Conservation (phyloP, 2,113 vertebrate genomes). For the Hydrochoerus hydrochaeris region DNA sequence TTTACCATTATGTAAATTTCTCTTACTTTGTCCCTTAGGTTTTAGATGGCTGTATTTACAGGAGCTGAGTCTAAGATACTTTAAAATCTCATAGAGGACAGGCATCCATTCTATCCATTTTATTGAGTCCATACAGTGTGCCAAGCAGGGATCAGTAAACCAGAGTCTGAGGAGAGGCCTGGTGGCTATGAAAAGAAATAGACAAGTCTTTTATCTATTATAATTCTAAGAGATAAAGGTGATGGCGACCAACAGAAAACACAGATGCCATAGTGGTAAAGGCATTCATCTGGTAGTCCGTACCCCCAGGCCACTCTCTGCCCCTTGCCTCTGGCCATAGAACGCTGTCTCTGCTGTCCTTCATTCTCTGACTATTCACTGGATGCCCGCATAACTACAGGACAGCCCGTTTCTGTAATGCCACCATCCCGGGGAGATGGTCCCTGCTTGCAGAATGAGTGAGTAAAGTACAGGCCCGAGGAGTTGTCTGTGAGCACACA, state of each 20-base stretch:
- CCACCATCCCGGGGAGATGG: background rate
- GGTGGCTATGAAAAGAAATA: background rate
- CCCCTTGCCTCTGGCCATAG: background rate
- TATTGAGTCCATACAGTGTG: background rate
- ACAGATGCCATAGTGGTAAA: background rate
- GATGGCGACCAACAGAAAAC: accelerated
- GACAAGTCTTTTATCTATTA: background rate
- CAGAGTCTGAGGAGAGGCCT: background rate
- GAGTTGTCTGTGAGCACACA: background rate
- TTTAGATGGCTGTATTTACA: background rate
- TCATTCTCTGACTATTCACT: background rate
- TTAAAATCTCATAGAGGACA: background rate
- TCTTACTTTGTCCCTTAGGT: background rate
- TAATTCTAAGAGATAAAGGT: background rate
- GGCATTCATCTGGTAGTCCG: background rate
- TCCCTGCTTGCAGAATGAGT: background rate
- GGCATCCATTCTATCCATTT: background rate
- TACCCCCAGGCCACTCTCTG: background rate
- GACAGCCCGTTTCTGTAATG: background rate
- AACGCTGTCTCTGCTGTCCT: background rate
- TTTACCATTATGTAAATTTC: conserved; percentile 25
- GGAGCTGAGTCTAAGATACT: background rate
- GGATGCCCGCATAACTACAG: background rate
- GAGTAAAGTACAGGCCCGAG: background rate
- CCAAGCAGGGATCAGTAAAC: background rate